Percentiles rank a stretch among this genome's conserved stretches.
Evolutionary conservation across 2,113 vertebrate genomes (phyloP).

Genomic region (Pachypanchax playfairii): DNA sequence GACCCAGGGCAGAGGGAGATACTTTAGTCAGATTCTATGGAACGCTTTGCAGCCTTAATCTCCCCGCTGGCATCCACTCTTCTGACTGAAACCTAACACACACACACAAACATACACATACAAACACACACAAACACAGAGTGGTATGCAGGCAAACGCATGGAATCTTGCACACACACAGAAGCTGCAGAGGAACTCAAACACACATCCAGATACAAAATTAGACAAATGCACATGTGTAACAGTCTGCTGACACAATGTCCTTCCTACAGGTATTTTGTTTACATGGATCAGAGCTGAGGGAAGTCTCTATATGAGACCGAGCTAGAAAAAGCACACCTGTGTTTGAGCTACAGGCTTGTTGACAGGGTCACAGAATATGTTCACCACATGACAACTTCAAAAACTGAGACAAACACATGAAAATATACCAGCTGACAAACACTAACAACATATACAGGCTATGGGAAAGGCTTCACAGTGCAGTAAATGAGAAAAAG

Average conservation of each 20-base stretch:
- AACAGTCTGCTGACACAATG: conserved; percentile 30
- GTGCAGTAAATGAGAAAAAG: neutral
- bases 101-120: conserved; percentile 28
- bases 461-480: conserved; percentile 5
- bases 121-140: conserved; percentile 6
- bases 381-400: conserved; percentile 1
- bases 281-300: conserved; percentile 53
- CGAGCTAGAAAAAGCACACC: conserved; percentile 33
- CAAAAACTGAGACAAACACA: neutral
- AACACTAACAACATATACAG: conserved; percentile 1
- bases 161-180: conserved; percentile 14
- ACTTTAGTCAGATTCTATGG: conserved; percentile 59
- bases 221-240: conserved; percentile 3
- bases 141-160: conserved; percentile 25
- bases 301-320: conserved; percentile 36
- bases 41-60: conserved; percentile 47
- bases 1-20: conserved; percentile 33
- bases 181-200: conserved; percentile 7
- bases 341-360: conserved; percentile 24
- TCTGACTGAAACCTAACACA: conserved; percentile 65
- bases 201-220: conserved; percentile 19
- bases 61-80: conserved; percentile 51
- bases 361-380: conserved; percentile 10
- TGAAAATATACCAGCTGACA: neutral
- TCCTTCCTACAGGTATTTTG: conserved; percentile 52